A percentile compares a stretch with the other conserved stretches of the same genome.
Evolutionary conservation across 1,140 invertebrate genomes (phyloP).

Genomic region (Paraescarpia echinospica): DNA sequence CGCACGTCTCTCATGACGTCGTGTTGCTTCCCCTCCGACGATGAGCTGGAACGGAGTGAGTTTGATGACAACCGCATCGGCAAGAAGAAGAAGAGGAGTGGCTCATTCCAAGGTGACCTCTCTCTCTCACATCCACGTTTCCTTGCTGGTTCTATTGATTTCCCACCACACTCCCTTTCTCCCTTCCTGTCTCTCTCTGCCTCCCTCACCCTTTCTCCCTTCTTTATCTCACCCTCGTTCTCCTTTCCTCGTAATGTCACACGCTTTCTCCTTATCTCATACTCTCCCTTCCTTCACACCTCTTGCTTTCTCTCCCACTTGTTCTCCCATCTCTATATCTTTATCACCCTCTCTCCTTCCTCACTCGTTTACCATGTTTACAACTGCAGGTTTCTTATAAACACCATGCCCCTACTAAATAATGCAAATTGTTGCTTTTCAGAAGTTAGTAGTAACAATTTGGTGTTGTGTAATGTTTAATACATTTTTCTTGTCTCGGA

Average conservation of each 20-base stretch:
- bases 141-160: background rate
- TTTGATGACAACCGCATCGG: constrained; percentile 45
- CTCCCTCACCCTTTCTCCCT: background rate
- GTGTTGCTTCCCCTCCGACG: constrained; percentile 44
- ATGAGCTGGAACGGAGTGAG: constrained; percentile 48
- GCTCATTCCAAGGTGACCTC: constrained; percentile 73
- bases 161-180: background rate
- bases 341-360: too few relatives aligned
- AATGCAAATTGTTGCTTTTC: too few relatives aligned
- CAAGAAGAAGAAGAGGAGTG: constrained; percentile 68
- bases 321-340: too few relatives aligned
- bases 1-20: constrained; percentile 49
- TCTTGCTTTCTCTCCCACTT: too few relatives aligned
- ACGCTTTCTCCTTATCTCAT: too few relatives aligned
- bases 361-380: too few relatives aligned
- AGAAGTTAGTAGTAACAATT: too few relatives aligned
- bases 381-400: too few relatives aligned
- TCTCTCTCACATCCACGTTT: background rate
- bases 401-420: too few relatives aligned
- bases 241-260: too few relatives aligned
- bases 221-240: background rate
- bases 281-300: too few relatives aligned
- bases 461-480: too few relatives aligned
- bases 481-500: background rate
- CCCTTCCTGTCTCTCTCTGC: background rate